Percentiles rank a stretch among this genome's conserved stretches.
These are phyloP conservation scores for Montipora cactus DNA, from an alignment of 64 coral and sea anemone genomes.

Conservation along the genomic window DNA sequence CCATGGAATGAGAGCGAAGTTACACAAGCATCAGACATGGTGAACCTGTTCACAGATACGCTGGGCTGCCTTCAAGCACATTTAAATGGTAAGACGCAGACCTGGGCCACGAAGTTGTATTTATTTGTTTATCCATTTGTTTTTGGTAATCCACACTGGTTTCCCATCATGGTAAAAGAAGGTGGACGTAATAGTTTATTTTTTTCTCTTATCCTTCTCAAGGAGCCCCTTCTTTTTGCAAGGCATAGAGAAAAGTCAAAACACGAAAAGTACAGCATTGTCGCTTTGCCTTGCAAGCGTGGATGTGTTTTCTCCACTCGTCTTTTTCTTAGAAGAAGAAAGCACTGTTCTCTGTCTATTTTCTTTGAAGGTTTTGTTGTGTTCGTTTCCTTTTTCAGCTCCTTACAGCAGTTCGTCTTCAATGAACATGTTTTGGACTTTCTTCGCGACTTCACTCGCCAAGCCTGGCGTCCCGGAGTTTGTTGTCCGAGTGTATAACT, in stretches of 20 bases:
- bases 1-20: constrained; percentile 93
- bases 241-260: too few species aligned
- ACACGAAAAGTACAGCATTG: too few species aligned
- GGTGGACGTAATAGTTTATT: too few species aligned
- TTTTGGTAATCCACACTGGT: too few species aligned
- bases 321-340: background rate
- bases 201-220: too few species aligned
- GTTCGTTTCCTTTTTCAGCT: constrained; percentile 1
- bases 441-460: constrained; percentile 73
- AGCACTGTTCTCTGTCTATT: background rate
- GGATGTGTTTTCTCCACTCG: too few species aligned
- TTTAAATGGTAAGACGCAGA: constrained; percentile 70
- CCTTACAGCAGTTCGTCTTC: constrained; percentile 69
- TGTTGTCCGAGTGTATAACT: constrained; percentile 82
- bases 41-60: constrained; percentile 84
- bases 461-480: constrained; percentile 75
- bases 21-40: constrained; percentile 93
- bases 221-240: too few species aligned
- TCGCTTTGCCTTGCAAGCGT: too few species aligned
- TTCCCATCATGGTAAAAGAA: too few species aligned
- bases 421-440: constrained; percentile 94
- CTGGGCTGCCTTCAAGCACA: constrained; percentile 77
- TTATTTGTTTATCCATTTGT: too few species aligned
- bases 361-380: background rate
- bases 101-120: background rate